Base-by-base conservation (phyloP, 2,888 invertebrate species). In the Disparrhopalites patrizii region DNA sequence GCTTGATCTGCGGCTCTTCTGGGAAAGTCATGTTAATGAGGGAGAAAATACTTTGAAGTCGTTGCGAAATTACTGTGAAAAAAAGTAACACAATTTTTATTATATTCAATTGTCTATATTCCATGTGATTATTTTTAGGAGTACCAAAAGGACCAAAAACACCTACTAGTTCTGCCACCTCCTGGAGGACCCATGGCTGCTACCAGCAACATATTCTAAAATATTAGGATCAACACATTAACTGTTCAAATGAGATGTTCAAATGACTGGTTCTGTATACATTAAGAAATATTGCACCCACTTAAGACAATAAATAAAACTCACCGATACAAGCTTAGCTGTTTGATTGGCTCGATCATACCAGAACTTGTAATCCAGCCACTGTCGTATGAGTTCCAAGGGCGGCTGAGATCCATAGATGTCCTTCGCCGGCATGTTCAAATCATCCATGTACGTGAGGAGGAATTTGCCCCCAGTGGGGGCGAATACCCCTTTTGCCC, bases 341-440 rank as follows among this genome's bases (percentile, higher is more conserved):
- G 85, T 85, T 80, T 92, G 92, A 77, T 89, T 92, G 68, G 81
- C 81, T 1, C 93, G 81, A 78, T 93, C 89, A 78, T 89, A 93
- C 93, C 93, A 93, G 81, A 91, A 93, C 1, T 89, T 89, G 77
- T 93, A 92, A 80, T 91, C 92, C 65, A 91, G 83, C 91, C 91
- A 92, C 75, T 92, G 87, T 20, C 90, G 82, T 57, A 93, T 82
- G 54, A 93, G 81, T 79, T 94, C 93, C 7, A 94, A 80, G 0
- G 93, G 91, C 4, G 93, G 92, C 78, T 93, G 93, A 0, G 93
- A 91, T 0, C 93, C 93, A 77, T 91, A 93, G 15, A 84, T 84
- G 77, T 94, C 93, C 72, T 90, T 89, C 7, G 89, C 89, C 0
- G 93, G 93, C 92, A 93, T 93, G 81, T 93, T 93, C 76, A 94